phyloP scores from a whole-genome alignment of 2,888 invertebrate genomes.

The Cryptocheilus praepositus region DNA sequence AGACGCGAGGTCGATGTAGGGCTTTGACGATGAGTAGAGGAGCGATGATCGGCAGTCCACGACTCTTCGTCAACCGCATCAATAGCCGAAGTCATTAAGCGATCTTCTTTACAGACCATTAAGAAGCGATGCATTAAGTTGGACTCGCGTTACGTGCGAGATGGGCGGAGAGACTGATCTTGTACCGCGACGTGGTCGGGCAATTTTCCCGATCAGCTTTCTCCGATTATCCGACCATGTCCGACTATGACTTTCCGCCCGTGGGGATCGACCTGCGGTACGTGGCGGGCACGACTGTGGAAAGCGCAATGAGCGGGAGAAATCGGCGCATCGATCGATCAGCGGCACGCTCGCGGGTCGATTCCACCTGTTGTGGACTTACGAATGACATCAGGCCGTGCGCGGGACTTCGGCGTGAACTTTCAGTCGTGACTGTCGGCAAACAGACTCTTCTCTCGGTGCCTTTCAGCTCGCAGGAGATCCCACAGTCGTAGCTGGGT shows the following conservation, averaged over 20 bases:
- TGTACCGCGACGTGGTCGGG: background rate
- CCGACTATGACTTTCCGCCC: background rate
- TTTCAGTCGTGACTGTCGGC: constrained; percentile 2
- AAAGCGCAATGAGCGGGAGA: constrained; percentile 4
- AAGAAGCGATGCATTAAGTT: background rate
- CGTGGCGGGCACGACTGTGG: background rate
- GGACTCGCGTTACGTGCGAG: background rate
- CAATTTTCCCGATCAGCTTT: constrained; percentile 3
- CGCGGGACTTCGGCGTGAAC: background rate
- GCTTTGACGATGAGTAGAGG: background rate
- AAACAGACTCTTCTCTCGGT: background rate
- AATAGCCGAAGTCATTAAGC: constrained; percentile 9
- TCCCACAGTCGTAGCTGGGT: background rate
- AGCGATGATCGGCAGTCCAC: background rate
- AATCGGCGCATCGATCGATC: constrained; percentile 11
- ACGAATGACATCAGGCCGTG: no score
- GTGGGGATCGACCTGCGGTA: background rate
- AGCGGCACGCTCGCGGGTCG: constrained; percentile 7
- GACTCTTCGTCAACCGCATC: background rate
- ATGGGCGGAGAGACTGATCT: background rate
- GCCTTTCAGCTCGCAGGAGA: background rate
- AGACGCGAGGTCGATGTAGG: background rate
- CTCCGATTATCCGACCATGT: background rate
- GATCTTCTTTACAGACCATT: constrained; percentile 11
- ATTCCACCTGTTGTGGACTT: background rate